phyloP scores from a whole-genome alignment of 37 sponge, comb jelly and placozoan species.

The Tethya wilhelma region DNA sequence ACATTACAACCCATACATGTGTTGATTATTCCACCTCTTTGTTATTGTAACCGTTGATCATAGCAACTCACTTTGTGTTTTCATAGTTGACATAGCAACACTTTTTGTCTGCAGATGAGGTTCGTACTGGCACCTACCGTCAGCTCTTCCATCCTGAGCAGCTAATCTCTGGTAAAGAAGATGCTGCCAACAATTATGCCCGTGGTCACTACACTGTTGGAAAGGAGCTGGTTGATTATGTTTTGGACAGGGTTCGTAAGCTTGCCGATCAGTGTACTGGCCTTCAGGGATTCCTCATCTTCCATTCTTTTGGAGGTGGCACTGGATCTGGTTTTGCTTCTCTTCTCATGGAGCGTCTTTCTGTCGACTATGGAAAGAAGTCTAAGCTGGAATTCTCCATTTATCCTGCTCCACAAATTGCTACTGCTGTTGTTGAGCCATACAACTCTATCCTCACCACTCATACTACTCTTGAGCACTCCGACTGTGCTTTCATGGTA shows the following conservation, averaged over 20 bases:
- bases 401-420: conserved; percentile 95
- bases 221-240: conserved; percentile 88
- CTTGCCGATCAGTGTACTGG: conserved; percentile 97
- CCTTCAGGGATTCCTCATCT: conserved; percentile 96
- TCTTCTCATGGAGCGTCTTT: conserved; percentile 96
- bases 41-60: too few relatives aligned
- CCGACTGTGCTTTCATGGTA: conserved; percentile 99
- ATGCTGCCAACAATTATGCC: conserved; percentile 97
- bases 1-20: neutral
- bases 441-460: conserved; percentile 96
- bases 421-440: conserved; percentile 98
- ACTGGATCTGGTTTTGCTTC: conserved; percentile 97
- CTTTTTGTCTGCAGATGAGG: conserved; percentile 72
- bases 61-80: too few relatives aligned
- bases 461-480: conserved; percentile 94
- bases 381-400: conserved; percentile 95
- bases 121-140: conserved; percentile 91
- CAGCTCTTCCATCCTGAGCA: conserved; percentile 97
- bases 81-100: too few relatives aligned
- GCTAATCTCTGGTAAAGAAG: conserved; percentile 91
- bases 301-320: conserved; percentile 97
- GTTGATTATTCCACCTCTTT: too few relatives aligned
- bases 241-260: conserved; percentile 91
- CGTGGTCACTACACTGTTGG: conserved; percentile 97
- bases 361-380: conserved; percentile 97